Base-by-base conservation (phyloP, 2,797 vertebrate genomes). In the Calcarius lapponicus region DNA sequence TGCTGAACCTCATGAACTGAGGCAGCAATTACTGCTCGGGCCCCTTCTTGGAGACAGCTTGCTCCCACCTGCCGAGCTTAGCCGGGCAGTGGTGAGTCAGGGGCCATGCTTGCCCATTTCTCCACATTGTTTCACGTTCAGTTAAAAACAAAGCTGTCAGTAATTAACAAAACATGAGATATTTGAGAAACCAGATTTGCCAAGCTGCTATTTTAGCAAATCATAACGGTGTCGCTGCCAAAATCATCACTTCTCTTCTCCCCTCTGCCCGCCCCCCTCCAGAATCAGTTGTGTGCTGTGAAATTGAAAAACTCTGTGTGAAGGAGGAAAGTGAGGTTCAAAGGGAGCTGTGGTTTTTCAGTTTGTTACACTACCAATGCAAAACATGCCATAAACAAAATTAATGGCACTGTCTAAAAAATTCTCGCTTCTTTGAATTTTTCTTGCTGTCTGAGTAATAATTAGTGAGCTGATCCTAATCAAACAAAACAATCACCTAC, bases 111-210 rank as follows among this genome's bases (percentile, higher is more conserved):
- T 96, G 96, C 87, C 92, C 88, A 82, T 96, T 95, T 97, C 76
- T 94, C 96, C 76, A 92, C 79, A 92, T 97, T 96, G 97, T 93
- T 97, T 97, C 96, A 96, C 92, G 90, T 98, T 97, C 96, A 95
- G 97, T 96, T 96, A 97, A 96, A 98, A 97, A 95, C 95, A 96
- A 97, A 93, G 78, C 96, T 97, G 97, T 97, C 96, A 93, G 95
- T 97, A 97, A 98, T 98, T 97, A 98, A 94, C 91, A 96, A 95
- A 97, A 96, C 96, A 97, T 93, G 96, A 97, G 95, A 93, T 95
- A 95, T 96, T 97, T 97, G 95, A 97, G 97, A 97, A 98, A 97
- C 91, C 96, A 97, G 86, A 94, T 97, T 97, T 97, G 95, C 96
- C 51, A 64, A 94, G 95, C 95, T 97, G 97, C 97, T 97, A 97